phyloP scores from a whole-genome alignment of 1,140 invertebrate genomes.

The Neodiprion fabricii region DNA sequence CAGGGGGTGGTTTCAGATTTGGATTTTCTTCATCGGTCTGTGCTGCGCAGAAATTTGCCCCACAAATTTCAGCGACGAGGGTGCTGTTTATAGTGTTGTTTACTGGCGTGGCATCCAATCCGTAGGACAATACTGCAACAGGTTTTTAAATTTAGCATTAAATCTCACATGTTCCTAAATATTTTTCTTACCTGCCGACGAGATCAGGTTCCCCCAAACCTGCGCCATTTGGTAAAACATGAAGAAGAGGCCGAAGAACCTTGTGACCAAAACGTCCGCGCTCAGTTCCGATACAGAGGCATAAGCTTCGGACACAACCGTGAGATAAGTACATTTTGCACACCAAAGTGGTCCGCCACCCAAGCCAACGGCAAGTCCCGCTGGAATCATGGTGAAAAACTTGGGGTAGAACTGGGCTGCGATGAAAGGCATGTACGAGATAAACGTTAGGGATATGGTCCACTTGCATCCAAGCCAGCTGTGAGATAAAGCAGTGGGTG shows the following conservation, averaged over 20 bases:
- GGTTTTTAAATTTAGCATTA: neutral
- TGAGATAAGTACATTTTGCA: slow-evolving; percentile 88
- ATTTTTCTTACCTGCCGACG: slow-evolving; percentile 72
- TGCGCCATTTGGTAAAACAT: slow-evolving; percentile 93
- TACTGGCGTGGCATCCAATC: slow-evolving; percentile 35
- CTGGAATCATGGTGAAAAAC: slow-evolving; percentile 85
- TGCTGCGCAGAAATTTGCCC: slow-evolving; percentile 76
- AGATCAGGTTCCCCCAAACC: slow-evolving; percentile 92
- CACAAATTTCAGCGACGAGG: slow-evolving; percentile 67
- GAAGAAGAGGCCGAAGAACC: slow-evolving; percentile 92
- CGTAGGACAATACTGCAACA: slow-evolving; percentile 56
- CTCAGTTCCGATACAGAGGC: slow-evolving; percentile 69
- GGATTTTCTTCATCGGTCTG: slow-evolving; percentile 63
- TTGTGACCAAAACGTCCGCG: slow-evolving; percentile 76
- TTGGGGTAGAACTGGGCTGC: slow-evolving; percentile 84
- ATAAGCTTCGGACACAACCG: slow-evolving; percentile 77
- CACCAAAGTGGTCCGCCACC: slow-evolving; percentile 90
- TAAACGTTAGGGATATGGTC: slow-evolving; percentile 83
- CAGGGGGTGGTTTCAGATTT: slow-evolving; percentile 72
- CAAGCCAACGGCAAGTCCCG: slow-evolving; percentile 83
- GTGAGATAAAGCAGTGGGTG: slow-evolving; percentile 31
- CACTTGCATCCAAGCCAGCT: slow-evolving; percentile 86
- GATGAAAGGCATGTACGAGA: slow-evolving; percentile 89
- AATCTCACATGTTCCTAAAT: neutral
- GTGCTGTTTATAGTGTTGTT: slow-evolving; percentile 45